phyloP scores from a whole-genome alignment of 2,113 vertebrate genomes.

The Aldabrachelys gigantea region DNA sequence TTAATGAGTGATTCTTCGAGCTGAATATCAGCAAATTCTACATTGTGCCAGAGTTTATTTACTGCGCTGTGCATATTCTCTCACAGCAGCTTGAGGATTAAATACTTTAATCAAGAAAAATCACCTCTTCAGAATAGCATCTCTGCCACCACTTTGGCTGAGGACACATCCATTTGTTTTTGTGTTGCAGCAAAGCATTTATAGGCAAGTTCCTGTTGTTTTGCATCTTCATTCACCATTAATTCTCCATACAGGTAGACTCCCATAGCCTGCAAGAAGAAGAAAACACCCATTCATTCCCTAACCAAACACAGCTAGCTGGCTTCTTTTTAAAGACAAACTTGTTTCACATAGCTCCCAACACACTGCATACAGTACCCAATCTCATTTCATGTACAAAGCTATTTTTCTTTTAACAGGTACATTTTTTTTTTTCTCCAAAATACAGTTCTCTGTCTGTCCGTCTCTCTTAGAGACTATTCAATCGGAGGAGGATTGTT shows the following conservation, averaged over 20 bases:
- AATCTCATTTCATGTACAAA: neutral
- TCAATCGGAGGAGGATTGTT: neutral
- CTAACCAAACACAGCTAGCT: neutral
- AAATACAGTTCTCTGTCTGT: neutral
- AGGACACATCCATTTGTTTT: conserved; percentile 89
- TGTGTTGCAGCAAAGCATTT: conserved; percentile 84
- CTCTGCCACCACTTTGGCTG: conserved; percentile 88
- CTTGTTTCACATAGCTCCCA: neutral
- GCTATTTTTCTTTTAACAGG: neutral
- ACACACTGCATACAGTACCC: neutral
- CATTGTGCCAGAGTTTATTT: neutral
- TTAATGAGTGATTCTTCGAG: neutral
- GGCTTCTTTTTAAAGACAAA: neutral
- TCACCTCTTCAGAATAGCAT: conserved; percentile 92
- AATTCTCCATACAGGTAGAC: conserved; percentile 96
- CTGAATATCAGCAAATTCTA: neutral
- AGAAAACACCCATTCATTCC: neutral
- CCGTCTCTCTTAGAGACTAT: neutral
- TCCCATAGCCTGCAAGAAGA: conserved; percentile 91
- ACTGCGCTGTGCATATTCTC: neutral
- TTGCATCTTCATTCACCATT: conserved; percentile 91
- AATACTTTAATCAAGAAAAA: conserved; percentile 19
- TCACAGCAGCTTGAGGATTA: neutral
- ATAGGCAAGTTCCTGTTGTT: conserved; percentile 89
- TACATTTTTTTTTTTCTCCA: neutral